phyloP scores from a whole-genome alignment of 1,140 invertebrate species.

The Lepidostoma basale region DNA sequence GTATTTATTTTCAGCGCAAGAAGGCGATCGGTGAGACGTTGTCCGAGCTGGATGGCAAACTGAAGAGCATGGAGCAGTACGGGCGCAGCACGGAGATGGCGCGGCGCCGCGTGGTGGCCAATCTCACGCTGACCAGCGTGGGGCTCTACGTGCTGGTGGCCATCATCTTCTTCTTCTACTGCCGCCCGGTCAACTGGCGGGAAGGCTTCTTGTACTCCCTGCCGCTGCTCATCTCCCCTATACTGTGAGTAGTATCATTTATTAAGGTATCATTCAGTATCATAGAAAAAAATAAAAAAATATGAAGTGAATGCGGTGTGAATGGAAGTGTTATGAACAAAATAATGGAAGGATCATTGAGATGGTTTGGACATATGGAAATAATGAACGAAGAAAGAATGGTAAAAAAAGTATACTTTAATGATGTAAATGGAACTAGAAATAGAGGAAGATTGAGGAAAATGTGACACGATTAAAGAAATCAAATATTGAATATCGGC shows the following conservation, averaged over 20 bases:
- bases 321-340: no score
- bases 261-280: no score
- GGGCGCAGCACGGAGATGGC: slow-evolving; percentile 76
- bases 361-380: no score
- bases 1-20: slow-evolving; percentile 83
- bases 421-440: no score
- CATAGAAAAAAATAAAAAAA: no score
- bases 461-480: no score
- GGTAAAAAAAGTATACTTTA: no score
- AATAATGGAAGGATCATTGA: no score
- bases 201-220: slow-evolving; percentile 74
- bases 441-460: no score
- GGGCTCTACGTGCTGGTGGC: slow-evolving; percentile 78
- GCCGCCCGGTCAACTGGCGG: slow-evolving; percentile 70
- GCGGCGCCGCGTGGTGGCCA: slow-evolving; percentile 79
- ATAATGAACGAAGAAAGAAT: no score
- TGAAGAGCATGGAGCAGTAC: slow-evolving; percentile 80
- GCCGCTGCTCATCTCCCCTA: slow-evolving; percentile 76
- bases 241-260: slow-evolving; percentile 71
- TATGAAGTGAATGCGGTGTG: no score
- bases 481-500: no score
- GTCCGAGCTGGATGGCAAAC: slow-evolving; percentile 80
- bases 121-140: slow-evolving; percentile 80
- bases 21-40: slow-evolving; percentile 75
- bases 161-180: slow-evolving; percentile 79